Evolutionary conservation across 2,888 invertebrate species (phyloP), one percentile per base, ranked within the genome.

Genomic region (Eubasilissa splendida): DNA sequence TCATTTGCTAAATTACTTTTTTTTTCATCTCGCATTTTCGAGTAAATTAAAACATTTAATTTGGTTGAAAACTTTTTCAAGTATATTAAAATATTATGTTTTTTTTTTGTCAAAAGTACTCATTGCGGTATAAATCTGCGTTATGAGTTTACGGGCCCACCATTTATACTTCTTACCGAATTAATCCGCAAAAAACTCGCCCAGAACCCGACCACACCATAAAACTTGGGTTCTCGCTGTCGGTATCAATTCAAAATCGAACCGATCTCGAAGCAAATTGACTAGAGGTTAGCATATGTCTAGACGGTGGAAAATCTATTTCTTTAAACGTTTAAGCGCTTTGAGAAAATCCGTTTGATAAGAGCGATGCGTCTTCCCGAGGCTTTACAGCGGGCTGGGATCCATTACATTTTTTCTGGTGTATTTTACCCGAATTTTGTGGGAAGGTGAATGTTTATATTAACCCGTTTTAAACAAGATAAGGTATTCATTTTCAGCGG

Each of bases 201-300:
- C 22, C 14, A 11, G 10, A 60, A 31, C 60, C 31, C 63, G 33
- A 10, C 11, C 9, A 60, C 14, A 22, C 22, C 22, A 22, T 33
- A 22, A 63, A 22, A 63, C 10, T 63, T 22, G 31, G 33, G 22
- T 14, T 63, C 31, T 11, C n/a, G 11, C 33, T 12, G 63, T 33
- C 63, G 33, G 12, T 63, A 63, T 63, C 63, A 31, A 31, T 63
- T 63, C 33, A 33, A 31, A 22, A 33, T 31, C 11, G 31, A 63
- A 63, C 63, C 63, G 63, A 63, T 63, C 11, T 22, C 33, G 63
- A 63, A 63, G 63, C 63, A 63, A 63, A 63, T 63, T 63, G 63
- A 63, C 63, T 63, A 63, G 42, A 63, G 31, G 31, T 31, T 22
- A 63, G 33, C 63, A 63, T 63, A 22, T 63, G 63, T 63, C 63